Conservation (phyloP, 1,140 invertebrate genomes). For the Spodoptera litura region DNA sequence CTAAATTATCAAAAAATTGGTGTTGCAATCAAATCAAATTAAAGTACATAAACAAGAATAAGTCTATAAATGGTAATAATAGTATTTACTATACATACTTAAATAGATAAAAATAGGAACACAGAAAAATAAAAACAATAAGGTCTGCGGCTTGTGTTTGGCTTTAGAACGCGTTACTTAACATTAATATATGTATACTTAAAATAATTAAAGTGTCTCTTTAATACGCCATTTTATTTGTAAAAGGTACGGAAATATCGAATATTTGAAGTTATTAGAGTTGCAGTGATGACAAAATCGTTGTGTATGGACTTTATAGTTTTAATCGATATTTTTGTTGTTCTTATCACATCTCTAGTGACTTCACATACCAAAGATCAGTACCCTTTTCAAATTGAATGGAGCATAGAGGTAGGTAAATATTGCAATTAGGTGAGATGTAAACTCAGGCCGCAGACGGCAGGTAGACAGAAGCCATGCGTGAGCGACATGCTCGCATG, state of each 20-base stretch:
- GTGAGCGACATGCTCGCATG: conserved; percentile 43
- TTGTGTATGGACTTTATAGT: too few species aligned
- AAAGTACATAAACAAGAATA: not conserved
- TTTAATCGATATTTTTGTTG: too few species aligned
- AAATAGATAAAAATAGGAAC: conserved; percentile 23
- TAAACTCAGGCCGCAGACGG: conserved; percentile 3
- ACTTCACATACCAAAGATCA: too few species aligned
- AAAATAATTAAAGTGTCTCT: not conserved
- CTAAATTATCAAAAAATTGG: not conserved
- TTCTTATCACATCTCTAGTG: too few species aligned
- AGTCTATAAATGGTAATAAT: not conserved
- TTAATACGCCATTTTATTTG: too few species aligned
- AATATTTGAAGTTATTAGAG: too few species aligned
- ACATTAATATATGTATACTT: not conserved
- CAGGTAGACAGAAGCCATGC: conserved; percentile 44
- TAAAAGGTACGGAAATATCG: too few species aligned
- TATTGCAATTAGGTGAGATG: not conserved
- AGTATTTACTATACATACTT: not conserved
- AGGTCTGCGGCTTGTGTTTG: conserved; percentile 4
- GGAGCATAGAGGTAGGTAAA: too few species aligned
- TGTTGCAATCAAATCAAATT: conserved; percentile 15
- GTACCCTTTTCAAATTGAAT: too few species aligned
- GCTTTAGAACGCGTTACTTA: not conserved
- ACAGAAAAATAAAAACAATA: conserved; percentile 2
- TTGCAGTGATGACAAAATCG: too few species aligned